These are phyloP conservation scores for Paracyclopina nana DNA, from an alignment of 1,140 invertebrate species.

Conservation along the genomic window DNA sequence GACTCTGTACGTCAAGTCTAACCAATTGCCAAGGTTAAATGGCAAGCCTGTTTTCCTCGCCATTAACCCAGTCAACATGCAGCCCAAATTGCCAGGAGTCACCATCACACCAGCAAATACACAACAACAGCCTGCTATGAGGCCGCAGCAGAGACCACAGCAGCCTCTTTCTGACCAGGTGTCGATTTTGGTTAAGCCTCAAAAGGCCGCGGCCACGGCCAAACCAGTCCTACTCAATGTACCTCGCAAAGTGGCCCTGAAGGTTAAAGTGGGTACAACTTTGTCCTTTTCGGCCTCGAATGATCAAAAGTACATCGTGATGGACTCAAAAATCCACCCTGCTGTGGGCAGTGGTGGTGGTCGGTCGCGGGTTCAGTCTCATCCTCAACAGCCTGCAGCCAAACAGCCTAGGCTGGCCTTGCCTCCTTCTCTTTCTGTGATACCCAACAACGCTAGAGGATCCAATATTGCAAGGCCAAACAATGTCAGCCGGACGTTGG, in stretches of 20 bases:
- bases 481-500: too few species aligned
- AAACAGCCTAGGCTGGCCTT: too few species aligned
- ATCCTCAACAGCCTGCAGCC: too few species aligned
- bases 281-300: constrained; percentile 16
- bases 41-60: constrained; percentile 11
- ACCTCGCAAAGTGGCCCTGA: constrained; percentile 6
- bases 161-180: constrained; percentile 10
- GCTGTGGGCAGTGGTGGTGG: too few species aligned
- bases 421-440: too few species aligned
- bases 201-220: neutral
- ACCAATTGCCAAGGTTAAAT: constrained; percentile 5
- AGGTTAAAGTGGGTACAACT: constrained; percentile 15
- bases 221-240: constrained; percentile 16
- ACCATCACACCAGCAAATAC: neutral
- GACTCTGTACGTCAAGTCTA: constrained; percentile 8
- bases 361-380: too few species aligned
- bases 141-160: neutral
- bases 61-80: constrained; percentile 2
- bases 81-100: neutral
- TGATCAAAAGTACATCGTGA: constrained; percentile 15
- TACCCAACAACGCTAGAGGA: too few species aligned
- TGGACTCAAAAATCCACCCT: constrained; percentile 16
- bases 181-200: constrained; percentile 13
- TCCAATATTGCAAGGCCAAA: too few species aligned
- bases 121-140: neutral